These are phyloP conservation scores for Hydrotaea cyrtoneurina DNA, from an alignment of 2,888 invertebrate species.

Conservation along the genomic window DNA sequence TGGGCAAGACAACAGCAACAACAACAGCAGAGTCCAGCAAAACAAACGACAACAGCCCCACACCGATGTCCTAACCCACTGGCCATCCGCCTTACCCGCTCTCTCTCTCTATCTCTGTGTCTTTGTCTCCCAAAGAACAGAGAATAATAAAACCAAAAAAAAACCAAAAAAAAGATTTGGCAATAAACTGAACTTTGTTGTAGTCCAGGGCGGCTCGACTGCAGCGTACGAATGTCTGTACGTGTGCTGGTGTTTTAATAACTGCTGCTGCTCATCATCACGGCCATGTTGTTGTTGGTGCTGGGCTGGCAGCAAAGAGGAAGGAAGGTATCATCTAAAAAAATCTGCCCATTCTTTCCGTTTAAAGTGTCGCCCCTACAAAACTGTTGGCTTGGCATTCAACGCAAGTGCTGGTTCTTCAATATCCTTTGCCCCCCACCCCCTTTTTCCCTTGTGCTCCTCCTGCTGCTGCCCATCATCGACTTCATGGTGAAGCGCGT, in stretches of 20 bases:
- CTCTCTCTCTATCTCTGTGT: too few relatives aligned
- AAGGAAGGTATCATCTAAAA: slow-evolving; percentile 50
- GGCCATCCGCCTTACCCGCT: neutral
- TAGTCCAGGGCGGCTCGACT: slow-evolving; percentile 23
- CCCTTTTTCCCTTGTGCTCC: neutral
- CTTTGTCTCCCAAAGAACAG: neutral
- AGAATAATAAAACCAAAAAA: slow-evolving; percentile 6
- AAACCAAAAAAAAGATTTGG: slow-evolving; percentile 59
- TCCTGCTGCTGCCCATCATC: neutral
- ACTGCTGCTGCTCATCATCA: slow-evolving; percentile 39
- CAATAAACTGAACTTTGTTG: slow-evolving; percentile 66
- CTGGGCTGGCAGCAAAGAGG: slow-evolving; percentile 21
- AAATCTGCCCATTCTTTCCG: slow-evolving; percentile 19
- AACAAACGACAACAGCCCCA: slow-evolving; percentile 23
- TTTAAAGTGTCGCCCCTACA: slow-evolving; percentile 69
- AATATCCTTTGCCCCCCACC: too few relatives aligned
- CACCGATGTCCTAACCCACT: neutral
- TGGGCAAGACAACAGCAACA: slow-evolving; percentile 51
- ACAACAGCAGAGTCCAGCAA: slow-evolving; percentile 55
- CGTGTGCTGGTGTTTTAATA: slow-evolving; percentile 66
- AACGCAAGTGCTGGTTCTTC: neutral
- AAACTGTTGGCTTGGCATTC: slow-evolving; percentile 60
- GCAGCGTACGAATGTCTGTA: slow-evolving; percentile 34
- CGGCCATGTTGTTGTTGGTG: slow-evolving; percentile 15
- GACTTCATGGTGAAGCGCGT: slow-evolving; percentile 54